Evolutionary conservation across 2,888 invertebrate species (phyloP).

Genomic region (Strigamia transsilvanica): DNA sequence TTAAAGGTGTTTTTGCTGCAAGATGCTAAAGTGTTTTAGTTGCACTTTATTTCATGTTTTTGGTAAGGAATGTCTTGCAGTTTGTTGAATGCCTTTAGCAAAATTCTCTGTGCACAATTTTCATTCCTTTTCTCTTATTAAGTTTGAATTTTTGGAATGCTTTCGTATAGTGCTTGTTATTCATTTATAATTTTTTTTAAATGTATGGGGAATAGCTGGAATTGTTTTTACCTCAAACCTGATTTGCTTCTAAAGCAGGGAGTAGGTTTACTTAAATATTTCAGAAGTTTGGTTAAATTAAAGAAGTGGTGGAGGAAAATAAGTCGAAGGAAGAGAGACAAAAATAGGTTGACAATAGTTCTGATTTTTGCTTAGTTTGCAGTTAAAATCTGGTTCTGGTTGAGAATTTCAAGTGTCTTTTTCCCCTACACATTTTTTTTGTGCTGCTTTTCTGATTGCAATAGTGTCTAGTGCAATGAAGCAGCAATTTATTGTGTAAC

Average conservation of each 20-base stretch:
- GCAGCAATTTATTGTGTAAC: constrained; percentile 18
- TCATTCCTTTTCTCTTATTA: constrained; percentile 10
- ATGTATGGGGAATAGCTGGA: neutral
- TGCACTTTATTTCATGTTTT: neutral
- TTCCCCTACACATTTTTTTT: neutral
- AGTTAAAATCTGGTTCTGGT: neutral
- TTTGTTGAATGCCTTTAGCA: neutral
- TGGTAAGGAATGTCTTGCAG: neutral
- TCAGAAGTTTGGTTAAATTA: neutral
- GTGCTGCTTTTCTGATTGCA: neutral
- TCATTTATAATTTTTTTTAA: neutral
- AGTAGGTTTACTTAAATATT: neutral
- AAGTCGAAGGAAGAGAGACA: neutral
- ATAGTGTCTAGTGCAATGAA: constrained; percentile 31
- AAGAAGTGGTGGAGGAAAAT: neutral
- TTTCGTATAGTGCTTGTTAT: neutral
- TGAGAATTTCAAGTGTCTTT: neutral
- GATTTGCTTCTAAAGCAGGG: neutral
- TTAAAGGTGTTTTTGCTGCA: neutral
- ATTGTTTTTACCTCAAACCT: neutral
- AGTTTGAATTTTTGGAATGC: neutral
- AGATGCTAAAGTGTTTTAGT: neutral
- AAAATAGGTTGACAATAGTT: constrained; percentile 15
- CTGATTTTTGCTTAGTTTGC: constrained; percentile 18
- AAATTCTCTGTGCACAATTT: neutral